phyloP scores from a whole-genome alignment of 2,888 invertebrate genomes.

The Blastobasis adustella region DNA sequence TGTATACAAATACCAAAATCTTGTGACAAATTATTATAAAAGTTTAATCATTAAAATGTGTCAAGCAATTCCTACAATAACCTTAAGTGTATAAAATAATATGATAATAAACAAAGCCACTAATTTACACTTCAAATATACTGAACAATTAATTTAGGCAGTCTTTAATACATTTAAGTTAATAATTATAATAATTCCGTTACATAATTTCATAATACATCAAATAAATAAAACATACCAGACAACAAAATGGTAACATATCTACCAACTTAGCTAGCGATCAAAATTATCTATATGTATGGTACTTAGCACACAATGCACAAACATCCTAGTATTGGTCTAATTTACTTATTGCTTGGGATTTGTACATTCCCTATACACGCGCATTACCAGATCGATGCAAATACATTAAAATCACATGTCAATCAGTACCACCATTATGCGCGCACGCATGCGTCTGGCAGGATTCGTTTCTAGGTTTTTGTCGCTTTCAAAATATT shows the following conservation, averaged over 20 bases:
- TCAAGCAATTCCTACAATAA: too few species aligned
- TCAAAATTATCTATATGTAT: slow-evolving; percentile 47
- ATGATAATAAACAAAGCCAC: slow-evolving; percentile 40
- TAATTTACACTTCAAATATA: slow-evolving; percentile 57
- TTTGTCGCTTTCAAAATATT: too few species aligned
- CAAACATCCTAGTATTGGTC: slow-evolving; percentile 72
- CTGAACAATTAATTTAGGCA: slow-evolving; percentile 71
- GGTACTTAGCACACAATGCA: slow-evolving; percentile 66
- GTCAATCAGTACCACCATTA: background rate
- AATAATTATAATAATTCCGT: slow-evolving; percentile 52
- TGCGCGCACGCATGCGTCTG: too few species aligned
- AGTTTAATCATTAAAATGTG: too few species aligned
- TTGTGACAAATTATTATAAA: slow-evolving; percentile 27
- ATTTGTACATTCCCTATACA: slow-evolving; percentile 34
- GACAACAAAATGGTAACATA: slow-evolving; percentile 65
- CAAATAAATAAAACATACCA: slow-evolving; percentile 62
- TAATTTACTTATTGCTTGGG: slow-evolving; percentile 67
- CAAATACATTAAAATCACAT: slow-evolving; percentile 32
- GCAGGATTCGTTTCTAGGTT: too few species aligned
- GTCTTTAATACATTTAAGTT: slow-evolving; percentile 68
- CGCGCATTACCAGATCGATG: slow-evolving; percentile 50
- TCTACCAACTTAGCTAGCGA: slow-evolving; percentile 54
- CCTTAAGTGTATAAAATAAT: slow-evolving; percentile 18
- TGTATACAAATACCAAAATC: slow-evolving; percentile 5
- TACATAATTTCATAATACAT: slow-evolving; percentile 49